phyloP scores from a whole-genome alignment of 2,113 vertebrate species.

The Caloenas nicobarica region DNA sequence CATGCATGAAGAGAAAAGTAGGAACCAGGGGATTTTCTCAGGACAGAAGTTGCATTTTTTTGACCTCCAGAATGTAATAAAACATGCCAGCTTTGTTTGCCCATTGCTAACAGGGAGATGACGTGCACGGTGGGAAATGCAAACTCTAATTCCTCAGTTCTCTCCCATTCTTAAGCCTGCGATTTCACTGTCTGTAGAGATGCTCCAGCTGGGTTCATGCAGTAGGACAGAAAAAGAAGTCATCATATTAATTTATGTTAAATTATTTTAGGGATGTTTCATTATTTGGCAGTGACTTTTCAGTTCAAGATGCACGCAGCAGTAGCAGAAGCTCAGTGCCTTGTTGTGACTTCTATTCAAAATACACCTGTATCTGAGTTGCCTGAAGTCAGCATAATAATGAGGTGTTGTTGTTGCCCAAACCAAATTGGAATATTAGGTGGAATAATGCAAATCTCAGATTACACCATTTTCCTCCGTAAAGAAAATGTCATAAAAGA shows the following conservation, averaged over 20 bases:
- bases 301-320: background rate
- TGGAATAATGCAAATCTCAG: background rate
- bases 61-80: background rate
- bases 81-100: background rate
- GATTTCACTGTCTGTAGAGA: accelerated
- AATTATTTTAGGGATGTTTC: background rate
- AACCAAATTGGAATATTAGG: background rate
- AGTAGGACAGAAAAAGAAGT: background rate
- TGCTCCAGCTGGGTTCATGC: background rate
- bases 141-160: background rate
- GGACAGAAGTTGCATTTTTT: background rate
- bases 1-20: background rate
- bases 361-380: background rate
- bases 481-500: constrained; percentile 32
- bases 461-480: background rate
- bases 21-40: background rate
- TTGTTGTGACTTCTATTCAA: background rate
- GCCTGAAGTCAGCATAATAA: constrained; percentile 15
- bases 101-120: background rate
- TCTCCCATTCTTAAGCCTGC: background rate
- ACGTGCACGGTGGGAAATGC: accelerated
- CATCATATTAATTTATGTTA: constrained; percentile 38
- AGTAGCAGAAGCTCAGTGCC: background rate
- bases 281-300: background rate
- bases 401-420: constrained; percentile 1